Conservation (phyloP, 30 jellyfish, hydroid and myxozoan genomes). For the Aurelia aurita region DNA sequence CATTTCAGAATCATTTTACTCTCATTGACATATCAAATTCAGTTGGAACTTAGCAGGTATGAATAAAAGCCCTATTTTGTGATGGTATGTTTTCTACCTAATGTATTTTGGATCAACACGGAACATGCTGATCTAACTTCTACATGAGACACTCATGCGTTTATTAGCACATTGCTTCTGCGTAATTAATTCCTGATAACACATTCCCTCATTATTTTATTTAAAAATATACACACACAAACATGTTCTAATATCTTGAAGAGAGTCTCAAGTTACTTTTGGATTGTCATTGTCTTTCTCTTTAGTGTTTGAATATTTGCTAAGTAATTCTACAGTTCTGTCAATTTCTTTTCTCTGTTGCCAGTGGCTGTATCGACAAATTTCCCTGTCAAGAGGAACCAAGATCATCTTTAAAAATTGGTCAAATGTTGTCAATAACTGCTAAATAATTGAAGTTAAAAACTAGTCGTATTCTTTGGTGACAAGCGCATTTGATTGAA, state of each 20-base stretch:
- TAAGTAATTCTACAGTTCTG: slow-evolving; percentile 36
- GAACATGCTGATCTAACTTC: too few species aligned
- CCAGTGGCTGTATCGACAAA: slow-evolving; percentile 31
- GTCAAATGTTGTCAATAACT: neutral
- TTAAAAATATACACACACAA: neutral
- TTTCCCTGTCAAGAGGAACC: slow-evolving; percentile 12
- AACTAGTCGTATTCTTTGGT: neutral
- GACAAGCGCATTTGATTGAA: too few species aligned
- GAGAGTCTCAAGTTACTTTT: neutral
- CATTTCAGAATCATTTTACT: too few species aligned
- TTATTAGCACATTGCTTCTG: too few species aligned
- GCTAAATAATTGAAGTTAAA: neutral
- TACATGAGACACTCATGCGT: too few species aligned
- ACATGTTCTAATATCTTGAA: neutral
- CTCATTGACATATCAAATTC: too few species aligned
- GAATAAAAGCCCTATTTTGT: too few species aligned
- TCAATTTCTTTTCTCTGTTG: slow-evolving; percentile 35
- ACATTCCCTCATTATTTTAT: neutral
- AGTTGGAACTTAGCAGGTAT: too few species aligned
- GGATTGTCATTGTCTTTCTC: slow-evolving; percentile 18
- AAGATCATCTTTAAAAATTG: neutral
- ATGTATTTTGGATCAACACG: too few species aligned
- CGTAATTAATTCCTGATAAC: neutral
- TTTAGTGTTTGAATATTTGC: slow-evolving; percentile 46
- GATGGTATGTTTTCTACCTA: too few species aligned